phyloP scores from a whole-genome alignment of 2,888 invertebrate genomes.

The Peribatodes rhomboidaria region DNA sequence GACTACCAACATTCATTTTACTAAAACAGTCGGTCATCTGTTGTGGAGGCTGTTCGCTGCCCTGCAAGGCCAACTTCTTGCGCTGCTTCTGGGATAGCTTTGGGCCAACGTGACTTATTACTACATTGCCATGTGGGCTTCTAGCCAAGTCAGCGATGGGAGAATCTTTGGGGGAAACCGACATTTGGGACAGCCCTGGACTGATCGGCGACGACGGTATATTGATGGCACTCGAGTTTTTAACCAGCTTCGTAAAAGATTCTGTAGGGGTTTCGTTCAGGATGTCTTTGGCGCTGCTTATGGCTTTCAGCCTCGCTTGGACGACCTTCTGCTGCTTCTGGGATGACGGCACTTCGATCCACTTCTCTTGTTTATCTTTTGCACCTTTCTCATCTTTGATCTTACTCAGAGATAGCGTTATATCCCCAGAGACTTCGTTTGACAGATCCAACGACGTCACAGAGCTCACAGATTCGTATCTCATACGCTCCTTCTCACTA shows the following conservation, averaged over 20 bases:
- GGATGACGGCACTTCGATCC: slow-evolving; percentile 79
- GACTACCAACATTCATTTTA: slow-evolving; percentile 64
- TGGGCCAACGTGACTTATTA: slow-evolving; percentile 79
- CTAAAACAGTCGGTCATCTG: slow-evolving; percentile 67
- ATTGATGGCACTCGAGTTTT: slow-evolving; percentile 65
- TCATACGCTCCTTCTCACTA: slow-evolving; percentile 77
- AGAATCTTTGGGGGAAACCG: slow-evolving; percentile 72
- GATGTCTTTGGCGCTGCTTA: slow-evolving; percentile 73
- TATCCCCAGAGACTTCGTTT: slow-evolving; percentile 71
- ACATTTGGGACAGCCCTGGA: slow-evolving; percentile 66
- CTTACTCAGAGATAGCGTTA: slow-evolving; percentile 74
- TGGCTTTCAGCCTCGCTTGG: slow-evolving; percentile 81
- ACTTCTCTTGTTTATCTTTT: slow-evolving; percentile 69
- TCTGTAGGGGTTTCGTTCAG: slow-evolving; percentile 70
- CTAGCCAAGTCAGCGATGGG: slow-evolving; percentile 60
- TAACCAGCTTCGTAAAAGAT: slow-evolving; percentile 73
- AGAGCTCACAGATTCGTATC: slow-evolving; percentile 77
- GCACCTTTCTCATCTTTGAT: slow-evolving; percentile 69
- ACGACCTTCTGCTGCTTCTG: slow-evolving; percentile 82
- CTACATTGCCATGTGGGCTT: slow-evolving; percentile 69
- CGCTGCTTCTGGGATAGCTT: slow-evolving; percentile 89
- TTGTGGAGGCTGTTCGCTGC: slow-evolving; percentile 61
- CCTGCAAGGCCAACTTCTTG: slow-evolving; percentile 86
- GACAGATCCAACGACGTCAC: slow-evolving; percentile 76
- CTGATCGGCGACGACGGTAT: slow-evolving; percentile 49